Evolutionary conservation across 2,113 vertebrate species (phyloP).

Genomic region (Eublepharis macularius): DNA sequence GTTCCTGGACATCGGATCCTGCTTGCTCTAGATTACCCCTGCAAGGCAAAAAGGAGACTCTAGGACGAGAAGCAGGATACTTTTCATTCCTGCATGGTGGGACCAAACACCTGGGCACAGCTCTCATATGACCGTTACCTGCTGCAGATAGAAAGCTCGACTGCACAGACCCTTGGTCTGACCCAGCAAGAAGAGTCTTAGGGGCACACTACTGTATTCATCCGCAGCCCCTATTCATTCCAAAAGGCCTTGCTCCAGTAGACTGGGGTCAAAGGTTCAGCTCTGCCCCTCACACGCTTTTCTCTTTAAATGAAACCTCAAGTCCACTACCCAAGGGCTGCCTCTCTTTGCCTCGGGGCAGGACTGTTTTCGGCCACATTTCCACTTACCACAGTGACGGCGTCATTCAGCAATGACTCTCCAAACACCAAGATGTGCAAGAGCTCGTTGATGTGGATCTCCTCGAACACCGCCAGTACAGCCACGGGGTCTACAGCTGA

Average conservation of each 20-base stretch:
- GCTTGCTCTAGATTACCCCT: no score
- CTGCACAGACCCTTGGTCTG: not conserved
- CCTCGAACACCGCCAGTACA: slow-evolving; percentile 95
- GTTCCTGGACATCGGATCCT: no score
- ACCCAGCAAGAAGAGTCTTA: not conserved
- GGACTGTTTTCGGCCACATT: not conserved
- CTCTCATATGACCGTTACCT: not conserved
- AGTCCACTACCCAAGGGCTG: not conserved
- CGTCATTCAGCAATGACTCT: slow-evolving; percentile 95
- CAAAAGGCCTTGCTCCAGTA: no score
- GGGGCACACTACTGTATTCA: no score
- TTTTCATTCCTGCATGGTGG: not conserved
- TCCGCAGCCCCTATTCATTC: not conserved
- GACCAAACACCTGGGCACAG: not conserved
- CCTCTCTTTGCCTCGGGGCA: not conserved
- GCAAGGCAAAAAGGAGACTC: not conserved
- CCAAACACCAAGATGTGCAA: slow-evolving; percentile 97
- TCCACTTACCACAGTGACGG: slow-evolving; percentile 92
- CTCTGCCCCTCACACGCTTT: not conserved
- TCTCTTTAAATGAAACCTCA: not conserved
- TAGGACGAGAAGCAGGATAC: not conserved
- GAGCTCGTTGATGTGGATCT: slow-evolving; percentile 98
- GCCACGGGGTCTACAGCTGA: slow-evolving; percentile 97
- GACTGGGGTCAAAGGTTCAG: not conserved
- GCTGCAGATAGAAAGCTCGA: not conserved